Conservation (phyloP, 1,140 invertebrate genomes). For the Leucophenga varia region DNA sequence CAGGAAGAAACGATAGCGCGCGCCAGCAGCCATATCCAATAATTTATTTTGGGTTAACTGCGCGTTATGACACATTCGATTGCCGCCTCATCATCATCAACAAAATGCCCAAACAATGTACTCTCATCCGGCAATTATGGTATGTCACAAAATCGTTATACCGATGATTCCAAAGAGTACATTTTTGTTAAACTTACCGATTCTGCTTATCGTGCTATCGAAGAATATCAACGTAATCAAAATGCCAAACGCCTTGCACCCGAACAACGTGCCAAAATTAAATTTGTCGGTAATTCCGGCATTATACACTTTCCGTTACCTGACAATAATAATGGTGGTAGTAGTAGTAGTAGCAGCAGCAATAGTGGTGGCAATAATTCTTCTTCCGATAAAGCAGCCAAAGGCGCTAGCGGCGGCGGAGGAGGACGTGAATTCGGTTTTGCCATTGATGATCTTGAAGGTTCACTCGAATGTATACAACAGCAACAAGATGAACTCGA, state of each 20-base stretch:
- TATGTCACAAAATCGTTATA: constrained; percentile 81
- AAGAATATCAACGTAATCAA: constrained; percentile 81
- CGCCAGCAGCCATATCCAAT: background rate
- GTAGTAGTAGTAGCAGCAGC: constrained; percentile 13
- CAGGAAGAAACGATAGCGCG: no score
- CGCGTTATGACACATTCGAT: constrained; percentile 59
- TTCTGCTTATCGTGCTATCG: constrained; percentile 86
- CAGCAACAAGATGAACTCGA: constrained; percentile 71
- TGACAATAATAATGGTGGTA: constrained; percentile 13
- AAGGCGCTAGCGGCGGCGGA: background rate
- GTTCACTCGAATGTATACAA: constrained; percentile 86
- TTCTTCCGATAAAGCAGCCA: no score
- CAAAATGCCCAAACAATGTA: constrained; percentile 90
- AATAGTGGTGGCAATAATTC: background rate
- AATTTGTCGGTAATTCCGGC: constrained; percentile 44
- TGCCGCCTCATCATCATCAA: no score
- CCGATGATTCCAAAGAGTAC: constrained; percentile 83
- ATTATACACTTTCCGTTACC: constrained; percentile 52
- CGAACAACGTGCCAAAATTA: constrained; percentile 53
- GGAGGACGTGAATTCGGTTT: constrained; percentile 48
- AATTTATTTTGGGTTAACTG: constrained; percentile 21
- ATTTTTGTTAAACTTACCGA: constrained; percentile 94
- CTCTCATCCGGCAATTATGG: constrained; percentile 83
- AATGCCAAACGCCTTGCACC: constrained; percentile 62
- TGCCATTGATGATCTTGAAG: constrained; percentile 49